These are phyloP conservation scores for Alcedo atthis DNA, from an alignment of 2,797 vertebrate species.

Conservation along the genomic window DNA sequence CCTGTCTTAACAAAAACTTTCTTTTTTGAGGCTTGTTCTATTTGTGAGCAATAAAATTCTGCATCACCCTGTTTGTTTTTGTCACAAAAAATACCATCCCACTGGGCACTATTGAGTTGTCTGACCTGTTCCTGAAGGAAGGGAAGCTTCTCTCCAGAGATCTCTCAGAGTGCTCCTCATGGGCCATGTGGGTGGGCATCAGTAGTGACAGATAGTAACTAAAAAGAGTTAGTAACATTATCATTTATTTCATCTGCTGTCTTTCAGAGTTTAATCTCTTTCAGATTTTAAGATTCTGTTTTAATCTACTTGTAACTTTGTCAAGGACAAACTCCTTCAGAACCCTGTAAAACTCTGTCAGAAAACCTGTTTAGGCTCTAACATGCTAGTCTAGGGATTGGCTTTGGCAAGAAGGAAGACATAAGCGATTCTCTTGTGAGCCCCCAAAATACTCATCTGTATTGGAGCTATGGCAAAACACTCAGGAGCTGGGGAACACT, in stretches of 20 bases:
- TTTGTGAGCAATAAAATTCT: not conserved
- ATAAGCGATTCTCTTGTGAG: not conserved
- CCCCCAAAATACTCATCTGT: not conserved
- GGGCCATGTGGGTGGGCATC: not conserved
- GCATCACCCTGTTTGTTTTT: not conserved
- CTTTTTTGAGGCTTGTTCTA: not conserved
- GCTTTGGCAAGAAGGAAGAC: not conserved
- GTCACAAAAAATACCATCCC: not conserved
- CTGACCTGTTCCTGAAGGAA: not conserved
- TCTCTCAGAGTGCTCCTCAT: fast-evolving
- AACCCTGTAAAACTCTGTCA: not conserved
- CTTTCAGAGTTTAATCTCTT: not conserved
- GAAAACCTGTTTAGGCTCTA: not conserved
- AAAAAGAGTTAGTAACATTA: not conserved
- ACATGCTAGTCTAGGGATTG: not conserved
- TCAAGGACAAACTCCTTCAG: not conserved
- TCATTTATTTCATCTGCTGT: not conserved
- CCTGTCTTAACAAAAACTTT: not conserved
- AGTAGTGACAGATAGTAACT: not conserved
- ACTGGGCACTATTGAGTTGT: not conserved
- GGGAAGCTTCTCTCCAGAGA: not conserved
- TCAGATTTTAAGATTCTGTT: not conserved
- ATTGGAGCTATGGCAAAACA: not conserved
- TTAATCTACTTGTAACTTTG: not conserved
- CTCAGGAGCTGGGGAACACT: not conserved